Evolutionary conservation across 1,140 invertebrate species (phyloP), one percentile per base, ranked within the genome.

Genomic region (Helicoverpa armigera): DNA sequence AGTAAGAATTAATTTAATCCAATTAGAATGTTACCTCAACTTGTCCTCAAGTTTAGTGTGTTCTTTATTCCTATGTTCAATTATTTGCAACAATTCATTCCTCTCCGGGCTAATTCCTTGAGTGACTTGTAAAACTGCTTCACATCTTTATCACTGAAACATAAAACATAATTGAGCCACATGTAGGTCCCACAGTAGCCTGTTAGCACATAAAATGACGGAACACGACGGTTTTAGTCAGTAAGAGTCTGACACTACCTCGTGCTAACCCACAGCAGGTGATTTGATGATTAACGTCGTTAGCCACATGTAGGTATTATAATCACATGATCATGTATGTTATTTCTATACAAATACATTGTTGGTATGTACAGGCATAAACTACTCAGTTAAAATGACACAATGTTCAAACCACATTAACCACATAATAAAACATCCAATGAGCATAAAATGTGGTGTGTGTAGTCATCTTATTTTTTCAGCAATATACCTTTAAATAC

Each of bases 81-180:
- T 91, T 54, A 94, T 78, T 82, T 91, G 86, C 35, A 94, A 73
- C 13, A 95, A 63, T 79, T 95, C 94, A 85, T 91, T 92, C 78
- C 89, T 91, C 83, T 95, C 94, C 82, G 87, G 14, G 89, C 92
- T 29, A 95, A 78, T 60, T 94, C 91, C 76, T 94, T 95, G 43
- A 95, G 76, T 53, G 91, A 89, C 80, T 89, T 92, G 56, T 92
- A 94, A 61, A 94, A 92, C 31, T 91, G 85, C 82, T 93, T 94
- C 0, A 91, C 88, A 86, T 90, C 88, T 86, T 92, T 94, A 58
- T 94, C 94, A 89, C 94, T 95, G 83, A 67, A 92, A 87, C 14
- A n/a, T n/a, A 23, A 23, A 23, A 0, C 23, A 83, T 61, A 84
- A 74, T 50, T 61, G 65, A 58, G 35, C 3, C 35, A 35, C 35